Percentiles rank a stretch among this genome's conserved stretches.
phyloP scores from a whole-genome alignment of 2,888 invertebrate genomes.

The Lasioglossum villosulum region DNA sequence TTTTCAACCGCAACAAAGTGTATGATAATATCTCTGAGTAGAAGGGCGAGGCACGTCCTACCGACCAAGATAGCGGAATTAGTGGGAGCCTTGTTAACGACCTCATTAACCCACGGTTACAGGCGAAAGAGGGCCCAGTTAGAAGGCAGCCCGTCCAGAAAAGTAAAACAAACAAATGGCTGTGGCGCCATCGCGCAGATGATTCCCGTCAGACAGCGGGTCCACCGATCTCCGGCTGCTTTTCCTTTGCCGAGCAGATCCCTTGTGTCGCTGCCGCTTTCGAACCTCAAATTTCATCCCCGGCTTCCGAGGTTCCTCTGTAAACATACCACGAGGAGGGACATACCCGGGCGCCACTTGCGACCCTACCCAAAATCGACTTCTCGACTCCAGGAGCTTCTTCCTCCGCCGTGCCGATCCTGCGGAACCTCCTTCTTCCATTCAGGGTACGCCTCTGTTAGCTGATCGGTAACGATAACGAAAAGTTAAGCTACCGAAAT shows the following conservation, averaged over 20 bases:
- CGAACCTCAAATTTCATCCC: conserved; percentile 78
- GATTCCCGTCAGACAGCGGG: conserved; percentile 80
- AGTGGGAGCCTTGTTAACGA: conserved; percentile 77
- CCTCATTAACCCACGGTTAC: conserved; percentile 79
- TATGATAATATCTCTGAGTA: conserved; percentile 63
- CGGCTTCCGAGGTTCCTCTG: conserved; percentile 78
- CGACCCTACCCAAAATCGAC: conserved; percentile 69
- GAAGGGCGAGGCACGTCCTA: conserved; percentile 53
- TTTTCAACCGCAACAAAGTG: conserved; percentile 46
- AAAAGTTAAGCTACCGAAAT: conserved; percentile 24
- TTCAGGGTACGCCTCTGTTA: conserved; percentile 28
- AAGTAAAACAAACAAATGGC: conserved; percentile 83
- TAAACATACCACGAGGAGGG: conserved; percentile 76
- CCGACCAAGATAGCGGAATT: conserved; percentile 67
- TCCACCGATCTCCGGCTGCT: conserved; percentile 48
- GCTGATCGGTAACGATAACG: conserved; percentile 62
- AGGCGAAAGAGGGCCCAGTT: conserved; percentile 58
- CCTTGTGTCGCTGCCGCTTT: conserved; percentile 35
- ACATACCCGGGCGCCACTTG: conserved; percentile 77
- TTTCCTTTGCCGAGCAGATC: conserved; percentile 48
- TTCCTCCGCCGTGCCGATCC: conserved; percentile 3
- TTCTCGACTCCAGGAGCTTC: conserved; percentile 54
- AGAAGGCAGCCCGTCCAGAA: conserved; percentile 62
- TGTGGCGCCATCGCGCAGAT: conserved; percentile 84
- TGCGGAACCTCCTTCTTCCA: background rate